Evolutionary conservation across 37 sponge, comb jelly and placozoan species (phyloP).

Genomic region (Diacarnus erythraeanus): DNA sequence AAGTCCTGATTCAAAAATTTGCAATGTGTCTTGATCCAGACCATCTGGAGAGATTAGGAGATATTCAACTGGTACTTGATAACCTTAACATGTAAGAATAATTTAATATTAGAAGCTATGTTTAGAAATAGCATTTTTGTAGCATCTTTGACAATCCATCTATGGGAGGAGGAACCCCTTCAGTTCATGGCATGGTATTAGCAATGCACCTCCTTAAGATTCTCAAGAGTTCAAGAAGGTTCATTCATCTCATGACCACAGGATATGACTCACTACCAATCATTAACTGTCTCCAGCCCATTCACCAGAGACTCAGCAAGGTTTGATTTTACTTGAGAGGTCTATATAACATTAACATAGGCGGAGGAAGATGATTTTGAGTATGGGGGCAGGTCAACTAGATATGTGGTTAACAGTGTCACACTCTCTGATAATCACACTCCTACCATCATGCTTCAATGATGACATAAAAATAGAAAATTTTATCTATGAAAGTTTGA

Average conservation of each 20-base stretch:
- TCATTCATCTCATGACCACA: conserved; percentile 41
- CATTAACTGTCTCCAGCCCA: conserved; percentile 39
- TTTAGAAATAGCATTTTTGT: not conserved
- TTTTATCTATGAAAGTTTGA: no score
- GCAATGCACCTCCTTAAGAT: conserved; percentile 53
- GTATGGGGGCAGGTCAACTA: no score
- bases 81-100: conserved; percentile 20
- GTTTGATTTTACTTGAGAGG: no score
- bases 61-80: not conserved
- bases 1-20: conserved; percentile 40
- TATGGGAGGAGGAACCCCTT: conserved; percentile 59
- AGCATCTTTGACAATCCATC: conserved; percentile 42
- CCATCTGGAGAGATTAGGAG: not conserved
- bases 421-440: no score
- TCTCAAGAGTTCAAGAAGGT: conserved; percentile 51
- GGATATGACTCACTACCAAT: not conserved
- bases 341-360: no score
- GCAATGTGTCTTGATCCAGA: conserved; percentile 27
- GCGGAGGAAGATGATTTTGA: no score
- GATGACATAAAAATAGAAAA: no score
- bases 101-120: not conserved
- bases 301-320: conserved; percentile 14
- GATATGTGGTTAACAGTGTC: no score
- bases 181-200: conserved; percentile 60
- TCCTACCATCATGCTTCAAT: no score